Evolutionary conservation across 2,113 vertebrate species (phyloP).

Genomic region (Trachemys scripta): DNA sequence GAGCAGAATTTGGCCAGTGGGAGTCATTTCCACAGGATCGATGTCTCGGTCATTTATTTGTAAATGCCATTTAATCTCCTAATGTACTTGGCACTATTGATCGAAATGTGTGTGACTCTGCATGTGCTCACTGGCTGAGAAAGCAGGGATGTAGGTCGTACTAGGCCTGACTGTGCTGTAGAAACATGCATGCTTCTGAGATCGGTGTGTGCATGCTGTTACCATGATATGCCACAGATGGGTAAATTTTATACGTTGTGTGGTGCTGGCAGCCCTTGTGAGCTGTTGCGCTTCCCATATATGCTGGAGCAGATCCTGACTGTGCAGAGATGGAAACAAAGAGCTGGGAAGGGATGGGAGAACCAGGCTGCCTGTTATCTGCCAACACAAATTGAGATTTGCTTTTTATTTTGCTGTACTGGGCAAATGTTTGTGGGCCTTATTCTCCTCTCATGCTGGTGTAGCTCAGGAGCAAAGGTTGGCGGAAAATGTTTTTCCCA

Average conservation of each 20-base stretch:
- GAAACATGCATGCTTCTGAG: rapidly evolving
- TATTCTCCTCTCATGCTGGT: background rate
- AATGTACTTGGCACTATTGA: background rate
- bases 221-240: background rate
- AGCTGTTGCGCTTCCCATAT: background rate
- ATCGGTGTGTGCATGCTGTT: background rate
- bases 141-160: background rate
- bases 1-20: background rate
- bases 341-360: background rate
- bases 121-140: background rate
- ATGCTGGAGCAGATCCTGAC: background rate
- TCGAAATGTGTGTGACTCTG: background rate
- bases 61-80: background rate
- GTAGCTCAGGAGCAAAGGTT: background rate
- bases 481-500: background rate
- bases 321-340: background rate
- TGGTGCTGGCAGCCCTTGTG: background rate
- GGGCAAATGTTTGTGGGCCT: background rate
- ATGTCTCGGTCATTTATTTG: background rate
- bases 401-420: background rate
- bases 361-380: rapidly evolving
- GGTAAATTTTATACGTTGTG: background rate
- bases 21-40: rapidly evolving
- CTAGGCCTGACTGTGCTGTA: background rate
- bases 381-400: background rate